Conservation (phyloP, 1,140 invertebrate genomes). For the Cyphomyrmex costatus region DNA sequence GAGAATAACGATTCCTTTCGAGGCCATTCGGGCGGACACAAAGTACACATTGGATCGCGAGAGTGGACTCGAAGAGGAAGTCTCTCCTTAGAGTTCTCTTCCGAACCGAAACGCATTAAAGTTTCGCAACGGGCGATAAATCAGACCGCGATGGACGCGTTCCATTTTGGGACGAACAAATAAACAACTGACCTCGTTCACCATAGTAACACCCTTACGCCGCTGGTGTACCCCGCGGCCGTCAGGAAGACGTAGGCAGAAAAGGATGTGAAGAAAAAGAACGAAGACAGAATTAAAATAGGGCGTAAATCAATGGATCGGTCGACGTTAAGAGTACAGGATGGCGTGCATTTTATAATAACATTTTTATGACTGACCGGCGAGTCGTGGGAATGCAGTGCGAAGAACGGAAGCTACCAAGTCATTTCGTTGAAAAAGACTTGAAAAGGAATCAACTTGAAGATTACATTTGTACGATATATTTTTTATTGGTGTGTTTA, state of each 20-base stretch:
- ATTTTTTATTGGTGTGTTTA: neutral
- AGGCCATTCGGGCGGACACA: conserved; percentile 12
- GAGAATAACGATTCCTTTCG: conserved; percentile 42
- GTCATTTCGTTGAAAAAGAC: neutral
- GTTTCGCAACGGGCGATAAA: conserved; percentile 69
- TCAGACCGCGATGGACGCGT: conserved; percentile 66
- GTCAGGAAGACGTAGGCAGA: conserved; percentile 28
- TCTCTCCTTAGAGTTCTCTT: conserved; percentile 41
- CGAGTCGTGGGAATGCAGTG: conserved; percentile 39
- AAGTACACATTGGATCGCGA: conserved; percentile 35
- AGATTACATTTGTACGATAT: neutral
- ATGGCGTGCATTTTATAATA: conserved; percentile 16
- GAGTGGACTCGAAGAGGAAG: conserved; percentile 50
- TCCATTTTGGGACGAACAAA: conserved; percentile 71
- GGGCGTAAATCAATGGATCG: conserved; percentile 67
- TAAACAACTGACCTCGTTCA: conserved; percentile 77
- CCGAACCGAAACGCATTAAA: conserved; percentile 63
- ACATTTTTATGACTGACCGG: conserved; percentile 49
- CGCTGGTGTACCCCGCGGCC: conserved; percentile 41
- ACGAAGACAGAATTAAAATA: conserved; percentile 69
- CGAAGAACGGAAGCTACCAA: neutral
- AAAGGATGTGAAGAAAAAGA: conserved; percentile 42
- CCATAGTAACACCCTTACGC: conserved; percentile 69
- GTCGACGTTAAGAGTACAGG: conserved; percentile 50
- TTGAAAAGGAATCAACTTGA: no score